Conservation (phyloP, 2,113 vertebrate genomes). For the Urocynchramus pylzowi region DNA sequence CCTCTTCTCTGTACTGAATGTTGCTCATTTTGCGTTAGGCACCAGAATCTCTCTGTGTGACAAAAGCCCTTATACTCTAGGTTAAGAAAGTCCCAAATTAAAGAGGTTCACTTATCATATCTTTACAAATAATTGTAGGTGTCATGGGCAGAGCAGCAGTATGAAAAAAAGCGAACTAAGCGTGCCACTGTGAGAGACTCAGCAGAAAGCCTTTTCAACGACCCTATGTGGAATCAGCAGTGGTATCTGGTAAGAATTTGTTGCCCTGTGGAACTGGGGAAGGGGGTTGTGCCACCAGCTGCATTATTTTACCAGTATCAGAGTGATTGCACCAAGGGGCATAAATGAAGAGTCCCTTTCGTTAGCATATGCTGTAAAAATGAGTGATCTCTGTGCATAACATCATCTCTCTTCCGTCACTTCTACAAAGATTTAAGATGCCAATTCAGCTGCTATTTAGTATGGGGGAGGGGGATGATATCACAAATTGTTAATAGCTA, state of each 20-base stretch:
- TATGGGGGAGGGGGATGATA: background rate
- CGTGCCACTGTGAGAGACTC: slow-evolving; percentile 74
- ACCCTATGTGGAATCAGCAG: slow-evolving; percentile 98
- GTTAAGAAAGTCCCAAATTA: background rate
- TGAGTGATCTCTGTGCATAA: background rate
- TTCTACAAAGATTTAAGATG: background rate
- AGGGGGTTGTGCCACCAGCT: background rate
- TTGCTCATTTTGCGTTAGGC: background rate
- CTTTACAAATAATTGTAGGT: slow-evolving; percentile 74
- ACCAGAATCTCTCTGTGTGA: background rate
- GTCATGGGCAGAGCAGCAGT: slow-evolving; percentile 96
- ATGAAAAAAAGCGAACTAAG: slow-evolving; percentile 87
- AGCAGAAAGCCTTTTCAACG: slow-evolving; percentile 88
- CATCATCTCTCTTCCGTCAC: background rate
- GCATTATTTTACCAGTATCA: background rate
- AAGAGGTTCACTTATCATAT: background rate
- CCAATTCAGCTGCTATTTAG: background rate
- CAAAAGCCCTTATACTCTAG: background rate
- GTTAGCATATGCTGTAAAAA: background rate
- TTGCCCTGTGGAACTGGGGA: background rate
- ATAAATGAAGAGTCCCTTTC: background rate
- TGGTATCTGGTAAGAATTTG: slow-evolving; percentile 93
- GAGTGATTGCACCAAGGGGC: background rate
- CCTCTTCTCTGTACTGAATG: background rate
- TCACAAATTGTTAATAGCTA: background rate